These are phyloP conservation scores for Anneissia japonica DNA, from an alignment of 35 echinoderm and acorn worm species.

Conservation along the genomic window DNA sequence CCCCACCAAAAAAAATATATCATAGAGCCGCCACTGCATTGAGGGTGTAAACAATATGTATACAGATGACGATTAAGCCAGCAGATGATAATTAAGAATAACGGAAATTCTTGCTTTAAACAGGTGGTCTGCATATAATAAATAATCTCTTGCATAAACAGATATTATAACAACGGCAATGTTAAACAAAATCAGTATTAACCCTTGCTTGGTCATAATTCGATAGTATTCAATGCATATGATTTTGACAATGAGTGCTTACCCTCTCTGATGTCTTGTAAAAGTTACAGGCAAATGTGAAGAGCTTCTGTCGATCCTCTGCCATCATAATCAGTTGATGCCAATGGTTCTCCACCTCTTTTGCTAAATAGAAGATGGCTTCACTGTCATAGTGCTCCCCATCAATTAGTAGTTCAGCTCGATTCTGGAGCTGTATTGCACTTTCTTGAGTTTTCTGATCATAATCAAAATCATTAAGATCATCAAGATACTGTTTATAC, in stretches of 20 bases:
- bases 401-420: conserved; percentile 74
- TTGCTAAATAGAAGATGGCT: conserved; percentile 66
- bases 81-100: too few species aligned
- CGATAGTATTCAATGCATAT: too few species aligned
- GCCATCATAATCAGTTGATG: conserved; percentile 81
- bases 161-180: too few species aligned
- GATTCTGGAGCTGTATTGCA: conserved; percentile 98
- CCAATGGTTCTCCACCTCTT: conserved; percentile 70
- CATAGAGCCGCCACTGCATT: too few species aligned
- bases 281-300: conserved; percentile 86
- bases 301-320: conserved; percentile 83
- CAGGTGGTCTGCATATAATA: too few species aligned
- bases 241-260: conserved; percentile 12
- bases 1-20: too few species aligned
- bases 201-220: too few species aligned
- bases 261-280: conserved; percentile 98
- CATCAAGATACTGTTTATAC: not conserved
- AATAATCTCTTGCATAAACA: too few species aligned
- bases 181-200: too few species aligned
- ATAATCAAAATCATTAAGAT: not conserved
- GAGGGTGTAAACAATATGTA: too few species aligned
- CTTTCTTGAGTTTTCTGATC: conserved; percentile 97
- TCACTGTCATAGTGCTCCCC: conserved; percentile 77
- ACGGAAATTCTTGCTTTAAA: too few species aligned
- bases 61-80: too few species aligned